A percentile compares a stretch with the other conserved stretches of the same genome.
Evolutionary conservation across 2,113 vertebrate species (phyloP).

Genomic region (Vidua chalybeata): DNA sequence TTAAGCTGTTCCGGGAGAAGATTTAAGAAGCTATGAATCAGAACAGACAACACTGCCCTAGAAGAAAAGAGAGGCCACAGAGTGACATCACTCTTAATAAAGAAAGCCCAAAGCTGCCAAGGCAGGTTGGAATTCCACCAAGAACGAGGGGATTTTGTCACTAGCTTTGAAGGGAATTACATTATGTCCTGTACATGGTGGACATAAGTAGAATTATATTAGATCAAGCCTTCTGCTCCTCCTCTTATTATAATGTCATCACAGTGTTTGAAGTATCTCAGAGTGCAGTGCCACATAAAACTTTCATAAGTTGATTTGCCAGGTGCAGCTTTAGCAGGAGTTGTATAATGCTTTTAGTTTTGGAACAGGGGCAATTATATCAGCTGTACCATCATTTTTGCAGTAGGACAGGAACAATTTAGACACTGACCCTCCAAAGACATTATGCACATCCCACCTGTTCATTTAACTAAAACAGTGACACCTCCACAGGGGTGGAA

Average conservation of each 20-base stretch:
- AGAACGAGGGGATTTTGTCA: slow-evolving; percentile 39
- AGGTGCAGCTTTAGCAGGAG: slow-evolving; percentile 71
- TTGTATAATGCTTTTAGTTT: slow-evolving; percentile 63
- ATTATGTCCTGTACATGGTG: slow-evolving; percentile 16
- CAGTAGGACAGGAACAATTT: slow-evolving; percentile 18
- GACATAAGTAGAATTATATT: slow-evolving; percentile 56
- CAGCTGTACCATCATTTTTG: slow-evolving; percentile 28
- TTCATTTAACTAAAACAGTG: slow-evolving; percentile 50
- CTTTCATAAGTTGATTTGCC: slow-evolving; percentile 70
- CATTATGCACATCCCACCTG: slow-evolving; percentile 54
- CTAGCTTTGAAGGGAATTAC: slow-evolving; percentile 38
- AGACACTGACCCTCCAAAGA: slow-evolving; percentile 40
- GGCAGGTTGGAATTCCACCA: slow-evolving; percentile 43
- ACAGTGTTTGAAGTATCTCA: slow-evolving; percentile 25
- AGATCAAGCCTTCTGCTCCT: slow-evolving; percentile 62
- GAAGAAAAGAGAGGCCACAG: slow-evolving; percentile 17
- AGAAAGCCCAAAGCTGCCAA: slow-evolving; percentile 36
- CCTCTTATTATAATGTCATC: slow-evolving; percentile 68
- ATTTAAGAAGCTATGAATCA: slow-evolving; percentile 44
- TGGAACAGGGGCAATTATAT: slow-evolving; percentile 51
- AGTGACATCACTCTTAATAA: slow-evolving; percentile 50
- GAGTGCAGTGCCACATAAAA: slow-evolving; percentile 11
- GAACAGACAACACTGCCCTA: slow-evolving; percentile 16
- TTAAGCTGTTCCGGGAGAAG: slow-evolving; percentile 12
- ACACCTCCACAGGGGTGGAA: slow-evolving; percentile 43